These are phyloP conservation scores for Hemibagrus wyckioides DNA, from an alignment of 2,113 vertebrate genomes.

Conservation along the genomic window DNA sequence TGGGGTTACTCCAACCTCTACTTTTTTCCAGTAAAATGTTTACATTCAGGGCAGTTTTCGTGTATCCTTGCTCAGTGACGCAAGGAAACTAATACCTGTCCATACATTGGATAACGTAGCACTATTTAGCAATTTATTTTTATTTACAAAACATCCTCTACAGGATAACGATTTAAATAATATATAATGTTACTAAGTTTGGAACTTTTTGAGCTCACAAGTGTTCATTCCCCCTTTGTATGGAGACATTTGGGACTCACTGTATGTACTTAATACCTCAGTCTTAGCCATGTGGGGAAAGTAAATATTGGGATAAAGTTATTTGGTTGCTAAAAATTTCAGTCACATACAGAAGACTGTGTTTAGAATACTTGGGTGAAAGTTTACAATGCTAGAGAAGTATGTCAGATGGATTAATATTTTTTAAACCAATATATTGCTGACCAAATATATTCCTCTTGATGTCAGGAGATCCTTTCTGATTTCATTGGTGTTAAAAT, in stretches of 20 bases:
- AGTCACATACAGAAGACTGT: not conserved
- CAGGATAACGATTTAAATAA: too few relatives aligned
- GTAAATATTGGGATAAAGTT: not conserved
- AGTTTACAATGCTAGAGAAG: not conserved
- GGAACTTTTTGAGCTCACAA: too few relatives aligned
- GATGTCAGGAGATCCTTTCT: not conserved
- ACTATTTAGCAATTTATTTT: too few relatives aligned
- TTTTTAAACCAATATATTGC: not conserved
- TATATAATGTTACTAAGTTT: too few relatives aligned
- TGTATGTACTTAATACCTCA: too few relatives aligned
- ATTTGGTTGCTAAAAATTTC: not conserved
- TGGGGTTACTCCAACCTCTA: not conserved
- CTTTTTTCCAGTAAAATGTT: not conserved
- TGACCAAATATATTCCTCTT: not conserved
- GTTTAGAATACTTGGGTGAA: constrained; percentile 7
- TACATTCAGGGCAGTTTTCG: not conserved
- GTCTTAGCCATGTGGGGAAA: not conserved
- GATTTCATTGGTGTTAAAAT: not conserved
- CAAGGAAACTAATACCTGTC: not conserved
- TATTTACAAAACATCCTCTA: not conserved
- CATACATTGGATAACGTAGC: too few relatives aligned
- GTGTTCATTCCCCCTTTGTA: too few relatives aligned
- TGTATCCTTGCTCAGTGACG: not conserved
- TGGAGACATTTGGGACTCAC: too few relatives aligned
- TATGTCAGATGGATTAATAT: not conserved